These are phyloP conservation scores for Myanophis thanlyinensis DNA, from an alignment of 2,113 vertebrate genomes.

Conservation along the genomic window DNA sequence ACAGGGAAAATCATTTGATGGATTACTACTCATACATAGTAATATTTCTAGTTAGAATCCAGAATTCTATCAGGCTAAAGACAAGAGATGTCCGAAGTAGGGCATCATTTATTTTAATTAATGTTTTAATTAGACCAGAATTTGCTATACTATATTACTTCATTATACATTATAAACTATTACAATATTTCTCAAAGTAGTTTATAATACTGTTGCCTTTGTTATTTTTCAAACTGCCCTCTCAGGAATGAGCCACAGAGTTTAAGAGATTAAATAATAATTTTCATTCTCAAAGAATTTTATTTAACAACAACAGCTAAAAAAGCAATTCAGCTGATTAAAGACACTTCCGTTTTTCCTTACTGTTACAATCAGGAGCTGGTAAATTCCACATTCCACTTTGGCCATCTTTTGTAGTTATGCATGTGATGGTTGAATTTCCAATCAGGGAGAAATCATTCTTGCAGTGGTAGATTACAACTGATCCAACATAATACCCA, in stretches of 20 bases:
- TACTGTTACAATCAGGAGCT: constrained; percentile 50
- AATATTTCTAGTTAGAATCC: constrained; percentile 33
- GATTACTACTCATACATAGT: constrained; percentile 43
- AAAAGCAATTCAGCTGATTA: background rate
- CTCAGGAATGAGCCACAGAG: too few relatives aligned
- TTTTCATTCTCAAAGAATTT: background rate
- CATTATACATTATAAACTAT: too few relatives aligned
- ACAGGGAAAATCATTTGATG: constrained; percentile 46
- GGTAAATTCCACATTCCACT: constrained; percentile 50
- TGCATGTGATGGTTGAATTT: too few relatives aligned
- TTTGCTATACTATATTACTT: too few relatives aligned
- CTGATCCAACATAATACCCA: too few relatives aligned
- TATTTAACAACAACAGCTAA: too few relatives aligned
- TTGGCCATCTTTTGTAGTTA: constrained; percentile 14
- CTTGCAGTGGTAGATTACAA: too few relatives aligned
- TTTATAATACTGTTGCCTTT: too few relatives aligned
- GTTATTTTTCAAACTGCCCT: too few relatives aligned
- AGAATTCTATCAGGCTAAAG: constrained; percentile 42
- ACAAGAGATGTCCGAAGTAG: constrained; percentile 58
- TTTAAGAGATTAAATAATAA: background rate
- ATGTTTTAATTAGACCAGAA: background rate
- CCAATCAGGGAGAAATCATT: too few relatives aligned
- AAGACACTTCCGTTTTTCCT: background rate
- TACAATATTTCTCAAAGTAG: too few relatives aligned
- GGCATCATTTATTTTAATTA: background rate